Evolutionary conservation across 2,113 vertebrate genomes (phyloP), one percentile per base, ranked within the genome.

Genomic region (Psittacara wagleri): DNA sequence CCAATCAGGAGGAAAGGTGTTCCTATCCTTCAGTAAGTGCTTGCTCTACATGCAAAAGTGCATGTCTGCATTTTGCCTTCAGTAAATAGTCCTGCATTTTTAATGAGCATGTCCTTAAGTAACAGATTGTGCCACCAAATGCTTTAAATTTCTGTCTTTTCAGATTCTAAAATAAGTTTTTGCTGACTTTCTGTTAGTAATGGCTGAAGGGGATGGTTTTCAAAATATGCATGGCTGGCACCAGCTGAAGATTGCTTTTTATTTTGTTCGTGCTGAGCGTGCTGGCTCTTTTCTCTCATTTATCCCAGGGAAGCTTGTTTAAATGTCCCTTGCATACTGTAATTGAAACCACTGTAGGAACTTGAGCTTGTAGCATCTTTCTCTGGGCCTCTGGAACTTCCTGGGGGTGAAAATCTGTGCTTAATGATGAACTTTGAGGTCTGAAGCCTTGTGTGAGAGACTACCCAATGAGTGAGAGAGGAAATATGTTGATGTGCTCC

Each of bases 101-200:
- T 91, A 94, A 95, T 91, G 67, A 92, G 39, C 55, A 94, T 93
- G 83, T 94, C 77, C 83, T 67, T 83, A 78, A 91, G 85, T 89
- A 87, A 88, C 64, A 86, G 67, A 90, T 93, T 74, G 81, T 80
- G 76, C 73, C 29, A 3, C 79, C 77, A 82, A 93, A 88, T 91
- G 79, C 79, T 93, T 94, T 86, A 84, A 92, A 81, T 85, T 67
- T 79, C 51, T 76, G 28, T 89, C 78, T 96, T 95, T 97, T 95
- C 85, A 92, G 63, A 79, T 88, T 86, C 92, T 91, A 79, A 95
- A 94, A 90, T 93, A 95, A 93, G 91, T 88, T 81, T 97, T 95
- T 96, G 96, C 90, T 96, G 96, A 95, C 93, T 96, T 96, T 86
- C 91, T 82, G 87, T 94, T 95, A 90, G 46, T 94, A 87, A 86